Conservation (phyloP, 2,888 invertebrate genomes). For the Poecilus cupreus region DNA sequence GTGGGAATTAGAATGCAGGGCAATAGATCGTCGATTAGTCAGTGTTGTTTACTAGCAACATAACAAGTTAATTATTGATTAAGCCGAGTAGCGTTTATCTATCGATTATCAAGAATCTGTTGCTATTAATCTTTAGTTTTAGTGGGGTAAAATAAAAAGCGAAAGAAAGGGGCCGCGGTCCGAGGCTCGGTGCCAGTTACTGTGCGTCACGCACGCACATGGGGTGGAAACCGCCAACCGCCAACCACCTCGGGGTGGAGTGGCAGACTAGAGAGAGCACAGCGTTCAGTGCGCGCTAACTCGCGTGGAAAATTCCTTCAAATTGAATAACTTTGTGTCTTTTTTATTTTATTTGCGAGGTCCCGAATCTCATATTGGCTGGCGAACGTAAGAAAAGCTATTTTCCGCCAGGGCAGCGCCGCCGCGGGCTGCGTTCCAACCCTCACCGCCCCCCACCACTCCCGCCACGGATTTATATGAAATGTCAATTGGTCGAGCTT, state of each 20-base stretch:
- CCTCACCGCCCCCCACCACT: slow-evolving; percentile 62
- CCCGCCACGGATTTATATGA: slow-evolving; percentile 66
- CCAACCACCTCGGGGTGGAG: too few relatives aligned
- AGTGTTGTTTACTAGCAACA: background rate
- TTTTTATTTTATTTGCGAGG: slow-evolving; percentile 70
- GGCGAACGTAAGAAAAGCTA: slow-evolving; percentile 69
- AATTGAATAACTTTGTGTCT: slow-evolving; percentile 72
- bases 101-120: slow-evolving; percentile 22
- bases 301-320: slow-evolving; percentile 70
- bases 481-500: slow-evolving; percentile 71
- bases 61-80: slow-evolving; percentile 35
- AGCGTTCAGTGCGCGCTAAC: slow-evolving; percentile 69
- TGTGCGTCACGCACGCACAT: slow-evolving; percentile 19
- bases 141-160: slow-evolving; percentile 25
- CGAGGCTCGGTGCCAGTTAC: slow-evolving; percentile 29
- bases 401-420: slow-evolving; percentile 66
- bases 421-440: slow-evolving; percentile 61
- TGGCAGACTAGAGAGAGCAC: slow-evolving; percentile 44
- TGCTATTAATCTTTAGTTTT: slow-evolving; percentile 28
- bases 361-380: slow-evolving; percentile 68
- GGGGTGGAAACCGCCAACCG: background rate
- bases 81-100: background rate
- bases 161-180: slow-evolving; percentile 24
- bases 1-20: too few relatives aligned
- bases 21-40: background rate